Conservation (phyloP, 2,888 invertebrate genomes). For the Apeira syringaria region DNA sequence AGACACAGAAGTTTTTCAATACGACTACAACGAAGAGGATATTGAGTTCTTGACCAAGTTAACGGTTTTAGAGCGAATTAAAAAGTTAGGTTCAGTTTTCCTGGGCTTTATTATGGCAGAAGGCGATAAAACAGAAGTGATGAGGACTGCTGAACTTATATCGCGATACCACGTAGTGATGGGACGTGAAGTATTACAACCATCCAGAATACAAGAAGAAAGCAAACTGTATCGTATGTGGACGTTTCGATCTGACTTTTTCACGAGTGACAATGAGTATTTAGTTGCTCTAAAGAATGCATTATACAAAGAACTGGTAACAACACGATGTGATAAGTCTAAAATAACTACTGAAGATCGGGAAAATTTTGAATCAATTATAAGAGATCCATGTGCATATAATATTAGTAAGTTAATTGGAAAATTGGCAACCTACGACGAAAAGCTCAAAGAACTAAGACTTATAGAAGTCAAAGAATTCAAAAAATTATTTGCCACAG, state of each 20-base stretch:
- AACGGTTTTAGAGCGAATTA: constrained; percentile 36
- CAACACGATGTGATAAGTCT: constrained; percentile 29
- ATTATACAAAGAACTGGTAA: constrained; percentile 33
- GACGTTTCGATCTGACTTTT: constrained; percentile 39
- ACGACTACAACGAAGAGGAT: constrained; percentile 33
- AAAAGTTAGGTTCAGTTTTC: constrained; percentile 35
- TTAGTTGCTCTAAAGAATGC: constrained; percentile 32
- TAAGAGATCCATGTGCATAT: constrained; percentile 28
- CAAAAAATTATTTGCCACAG: constrained; percentile 27
- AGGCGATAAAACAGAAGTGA: constrained; percentile 31
- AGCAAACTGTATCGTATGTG: constrained; percentile 22
- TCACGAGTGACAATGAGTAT: constrained; percentile 31
- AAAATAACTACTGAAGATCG: constrained; percentile 24
- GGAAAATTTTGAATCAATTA: constrained; percentile 25
- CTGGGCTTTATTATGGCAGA: constrained; percentile 35
- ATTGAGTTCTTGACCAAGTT: constrained; percentile 33
- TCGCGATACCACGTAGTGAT: constrained; percentile 44
- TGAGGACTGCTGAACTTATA: constrained; percentile 40
- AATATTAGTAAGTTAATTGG: constrained; percentile 39
- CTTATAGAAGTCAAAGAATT: constrained; percentile 27
- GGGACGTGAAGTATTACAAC: constrained; percentile 35
- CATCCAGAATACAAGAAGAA: constrained; percentile 11
- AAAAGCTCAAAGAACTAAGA: constrained; percentile 21
- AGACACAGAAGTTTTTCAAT: constrained; percentile 35
- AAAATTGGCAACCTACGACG: constrained; percentile 28